Conservation (phyloP, 2,113 vertebrate species). For the Gallinago undulata region DNA sequence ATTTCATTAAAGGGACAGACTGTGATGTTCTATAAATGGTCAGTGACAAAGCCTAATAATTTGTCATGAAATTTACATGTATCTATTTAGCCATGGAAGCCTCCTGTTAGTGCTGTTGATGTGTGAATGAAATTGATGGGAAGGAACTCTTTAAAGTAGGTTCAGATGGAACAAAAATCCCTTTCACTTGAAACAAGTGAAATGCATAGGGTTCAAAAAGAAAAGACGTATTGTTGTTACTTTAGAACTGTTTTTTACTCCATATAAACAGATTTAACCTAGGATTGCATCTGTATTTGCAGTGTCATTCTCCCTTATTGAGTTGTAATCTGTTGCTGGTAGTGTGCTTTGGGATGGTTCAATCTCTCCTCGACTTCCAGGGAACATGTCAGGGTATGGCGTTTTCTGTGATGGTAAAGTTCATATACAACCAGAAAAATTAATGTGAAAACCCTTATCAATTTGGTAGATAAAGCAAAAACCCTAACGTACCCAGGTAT, state of each 20-base stretch:
- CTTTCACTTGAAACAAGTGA: background rate
- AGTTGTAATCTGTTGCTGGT: background rate
- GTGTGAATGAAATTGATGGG: background rate
- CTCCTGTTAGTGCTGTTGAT: background rate
- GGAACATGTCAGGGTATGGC: background rate
- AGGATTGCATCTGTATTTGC: background rate
- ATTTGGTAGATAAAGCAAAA: background rate
- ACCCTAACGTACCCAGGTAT: background rate
- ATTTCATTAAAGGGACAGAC: background rate
- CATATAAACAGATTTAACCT: background rate
- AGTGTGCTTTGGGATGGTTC: background rate
- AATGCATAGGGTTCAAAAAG: background rate
- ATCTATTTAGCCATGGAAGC: background rate
- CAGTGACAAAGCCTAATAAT: background rate
- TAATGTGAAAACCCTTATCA: background rate
- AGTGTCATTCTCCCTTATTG: background rate
- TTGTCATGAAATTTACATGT: background rate
- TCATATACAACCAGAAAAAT: background rate
- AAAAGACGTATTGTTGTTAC: background rate
- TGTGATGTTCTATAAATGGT: background rate
- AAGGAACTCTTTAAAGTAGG: background rate
- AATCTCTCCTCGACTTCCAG: background rate
- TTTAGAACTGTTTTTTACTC: background rate
- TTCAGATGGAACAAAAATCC: slow-evolving; percentile 10
- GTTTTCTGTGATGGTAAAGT: background rate